Evolutionary conservation across 2,888 invertebrate species (phyloP).

Genomic region (Andrena camellia): DNA sequence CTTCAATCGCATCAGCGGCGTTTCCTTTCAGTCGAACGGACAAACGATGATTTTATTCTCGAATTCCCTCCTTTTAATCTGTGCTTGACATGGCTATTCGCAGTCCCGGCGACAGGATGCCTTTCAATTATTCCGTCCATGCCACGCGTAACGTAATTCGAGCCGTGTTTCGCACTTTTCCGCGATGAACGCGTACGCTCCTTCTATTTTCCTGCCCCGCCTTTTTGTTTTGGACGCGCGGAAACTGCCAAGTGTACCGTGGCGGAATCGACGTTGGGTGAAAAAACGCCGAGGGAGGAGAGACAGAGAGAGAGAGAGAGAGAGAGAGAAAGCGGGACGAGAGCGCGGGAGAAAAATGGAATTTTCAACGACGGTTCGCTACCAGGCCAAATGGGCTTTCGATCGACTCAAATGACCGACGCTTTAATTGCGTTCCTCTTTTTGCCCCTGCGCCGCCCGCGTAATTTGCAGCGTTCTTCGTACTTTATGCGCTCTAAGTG

Average conservation of each 20-base stretch:
- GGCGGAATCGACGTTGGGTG: slow-evolving; percentile 50
- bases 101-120: slow-evolving; percentile 71
- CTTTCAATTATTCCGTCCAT: slow-evolving; percentile 79
- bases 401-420: slow-evolving; percentile 68
- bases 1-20: slow-evolving; percentile 18
- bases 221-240: slow-evolving; percentile 44
- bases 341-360: slow-evolving; percentile 64
- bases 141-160: slow-evolving; percentile 68
- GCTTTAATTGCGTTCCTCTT: slow-evolving; percentile 68
- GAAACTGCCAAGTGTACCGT: slow-evolving; percentile 61
- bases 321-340: slow-evolving; percentile 15
- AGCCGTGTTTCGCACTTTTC: slow-evolving; percentile 65
- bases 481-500: slow-evolving; percentile 56
- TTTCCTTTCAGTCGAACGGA: slow-evolving; percentile 64
- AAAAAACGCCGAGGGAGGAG: slow-evolving; percentile 39
- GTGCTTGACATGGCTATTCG: slow-evolving; percentile 77
- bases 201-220: slow-evolving; percentile 27
- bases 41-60: slow-evolving; percentile 57
- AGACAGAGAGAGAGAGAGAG: slow-evolving; percentile 52
- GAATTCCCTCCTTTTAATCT: slow-evolving; percentile 75
- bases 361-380: slow-evolving; percentile 67
- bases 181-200: slow-evolving; percentile 34
- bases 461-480: slow-evolving; percentile 63
- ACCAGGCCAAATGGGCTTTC: slow-evolving; percentile 69
- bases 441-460: slow-evolving; percentile 28